Conservation (phyloP, 1,140 invertebrate species). For the Drosophila sp. region DNA sequence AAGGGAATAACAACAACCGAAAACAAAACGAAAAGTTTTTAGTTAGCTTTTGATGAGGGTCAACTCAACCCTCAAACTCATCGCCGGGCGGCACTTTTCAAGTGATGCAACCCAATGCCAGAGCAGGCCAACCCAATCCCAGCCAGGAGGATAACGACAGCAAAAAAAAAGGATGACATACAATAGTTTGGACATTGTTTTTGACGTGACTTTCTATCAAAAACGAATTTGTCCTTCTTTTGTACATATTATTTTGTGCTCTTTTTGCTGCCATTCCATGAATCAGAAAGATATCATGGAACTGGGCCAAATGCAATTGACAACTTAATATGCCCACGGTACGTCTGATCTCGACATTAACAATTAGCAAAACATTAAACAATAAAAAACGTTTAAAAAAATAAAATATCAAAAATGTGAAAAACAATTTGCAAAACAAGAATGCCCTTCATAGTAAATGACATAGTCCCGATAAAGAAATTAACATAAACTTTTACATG, state of each 20-base stretch:
- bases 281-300: constrained; percentile 39
- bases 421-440: background rate
- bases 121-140: no score
- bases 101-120: constrained; percentile 40
- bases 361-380: background rate
- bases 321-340: constrained; percentile 25
- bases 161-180: constrained; percentile 52
- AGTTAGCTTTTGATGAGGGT: constrained; percentile 82
- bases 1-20: constrained; percentile 48
- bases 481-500: background rate
- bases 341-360: constrained; percentile 14
- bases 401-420: background rate
- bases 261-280: constrained; percentile 44
- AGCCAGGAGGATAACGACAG: background rate
- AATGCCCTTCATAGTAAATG: no score
- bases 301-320: constrained; percentile 33
- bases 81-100: constrained; percentile 71
- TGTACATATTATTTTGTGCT: constrained; percentile 62
- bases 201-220: constrained; percentile 81
- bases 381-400: background rate
- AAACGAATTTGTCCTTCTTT: constrained; percentile 79
- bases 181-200: constrained; percentile 79
- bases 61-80: constrained; percentile 67
- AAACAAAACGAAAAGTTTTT: constrained; percentile 75
- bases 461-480: background rate